phyloP scores from a whole-genome alignment of 2,113 vertebrate genomes.

The Mixornis gularis region DNA sequence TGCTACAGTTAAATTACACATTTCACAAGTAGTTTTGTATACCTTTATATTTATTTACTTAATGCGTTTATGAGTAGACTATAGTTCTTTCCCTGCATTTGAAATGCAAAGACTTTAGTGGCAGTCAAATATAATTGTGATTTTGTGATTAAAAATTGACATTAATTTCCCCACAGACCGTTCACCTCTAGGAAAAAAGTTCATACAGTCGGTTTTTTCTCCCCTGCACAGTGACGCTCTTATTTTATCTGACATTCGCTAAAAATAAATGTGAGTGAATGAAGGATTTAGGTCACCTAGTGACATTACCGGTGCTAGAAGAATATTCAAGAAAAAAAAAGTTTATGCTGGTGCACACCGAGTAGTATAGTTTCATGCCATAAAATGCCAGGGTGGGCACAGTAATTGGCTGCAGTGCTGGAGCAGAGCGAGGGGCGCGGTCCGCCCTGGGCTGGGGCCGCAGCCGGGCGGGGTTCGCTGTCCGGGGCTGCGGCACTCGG shows the following conservation, averaged over 20 bases:
- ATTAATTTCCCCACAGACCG: conserved; percentile 26
- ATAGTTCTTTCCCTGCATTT: not conserved
- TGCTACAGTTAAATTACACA: conserved; percentile 43
- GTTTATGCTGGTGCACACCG: not conserved
- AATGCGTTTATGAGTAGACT: conserved; percentile 10
- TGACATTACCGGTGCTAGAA: conserved; percentile 61
- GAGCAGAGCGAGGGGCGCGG: not conserved
- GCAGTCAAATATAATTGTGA: conserved; percentile 7
- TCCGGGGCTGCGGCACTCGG: not conserved
- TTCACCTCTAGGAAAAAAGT: conserved; percentile 32
- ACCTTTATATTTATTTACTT: conserved; percentile 41
- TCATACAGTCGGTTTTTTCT: conserved; percentile 38
- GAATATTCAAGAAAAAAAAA: conserved; percentile 33
- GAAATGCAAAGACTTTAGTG: conserved; percentile 30
- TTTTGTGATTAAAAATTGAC: conserved; percentile 41
- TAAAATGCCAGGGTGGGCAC: not conserved
- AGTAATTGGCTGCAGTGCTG: not conserved
- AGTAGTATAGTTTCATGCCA: not conserved
- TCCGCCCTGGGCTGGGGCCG: too few species aligned
- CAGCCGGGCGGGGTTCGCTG: not conserved
- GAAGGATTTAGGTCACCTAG: conserved; percentile 76
- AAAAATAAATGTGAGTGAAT: conserved; percentile 74
- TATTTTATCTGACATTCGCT: conserved; percentile 70
- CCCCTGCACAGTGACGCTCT: conserved; percentile 44
- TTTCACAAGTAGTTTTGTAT: conserved; percentile 43